Base-by-base conservation (phyloP, 2,797 vertebrate species). In the Channa striata region DNA sequence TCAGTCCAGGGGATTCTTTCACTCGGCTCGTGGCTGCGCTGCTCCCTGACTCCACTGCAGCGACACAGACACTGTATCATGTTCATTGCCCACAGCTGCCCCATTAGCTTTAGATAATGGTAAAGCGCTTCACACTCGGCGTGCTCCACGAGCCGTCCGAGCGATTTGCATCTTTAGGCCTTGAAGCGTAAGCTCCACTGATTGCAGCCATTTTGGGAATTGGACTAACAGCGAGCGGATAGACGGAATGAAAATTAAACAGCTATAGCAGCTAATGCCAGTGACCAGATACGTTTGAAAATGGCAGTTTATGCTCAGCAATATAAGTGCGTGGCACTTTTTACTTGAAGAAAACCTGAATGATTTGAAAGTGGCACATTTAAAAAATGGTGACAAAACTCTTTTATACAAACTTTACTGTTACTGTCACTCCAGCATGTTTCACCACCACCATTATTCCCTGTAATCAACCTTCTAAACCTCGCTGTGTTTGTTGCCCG, bases 91-190 rank as follows among this genome's bases (percentile, higher is more conserved):
- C 12, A 66, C 60, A 60, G 82, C 59, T 81, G 72, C 81, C 56
- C 63, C 82, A 83, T 84, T 85, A 88, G 77, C 72, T 83, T 73
- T 33, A 74, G 59, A 78, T 87, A 89, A 89, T 80, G 70, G 67
- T 51, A 58, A 47, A 68, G 76, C 53, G 49, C 68, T 80, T 74
- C 68, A 81, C 77, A 74, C 52, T 74, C 49, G 53, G 72, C 43
- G 64, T 44, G 67, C 57, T 60, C 59, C 57, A 54, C 5, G 1
- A 67, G 42, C 64, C 66, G 62, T 66, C 49, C 10, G 37, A 76
- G 14, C 33, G 33, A 68, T 81, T 72, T 73, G 61, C 78, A 83
- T 83, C 60, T 83, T 66, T 57, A 65, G 59, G 78, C 72, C 71
- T 77, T 39, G 59, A 62, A 78, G 68, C 58, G 13, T 59, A 36